phyloP scores from a whole-genome alignment of 64 coral and sea anemone genomes.

The Cladopsammia gracilis region DNA sequence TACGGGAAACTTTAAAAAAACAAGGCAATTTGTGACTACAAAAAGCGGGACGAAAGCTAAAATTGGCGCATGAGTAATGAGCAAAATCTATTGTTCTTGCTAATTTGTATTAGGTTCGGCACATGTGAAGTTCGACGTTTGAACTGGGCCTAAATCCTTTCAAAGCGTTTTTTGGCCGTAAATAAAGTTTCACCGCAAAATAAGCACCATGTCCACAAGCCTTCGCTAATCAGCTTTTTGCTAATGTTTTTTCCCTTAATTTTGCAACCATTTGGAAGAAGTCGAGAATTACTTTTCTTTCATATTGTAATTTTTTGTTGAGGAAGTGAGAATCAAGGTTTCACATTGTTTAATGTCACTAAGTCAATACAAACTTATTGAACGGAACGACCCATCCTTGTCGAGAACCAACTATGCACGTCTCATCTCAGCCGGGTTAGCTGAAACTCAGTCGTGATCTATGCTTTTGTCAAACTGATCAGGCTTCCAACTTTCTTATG shows the following conservation, averaged over 20 bases:
- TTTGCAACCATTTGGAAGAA: neutral
- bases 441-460: neutral
- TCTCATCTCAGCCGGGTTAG: neutral
- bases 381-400: neutral
- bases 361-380: constrained; percentile 33
- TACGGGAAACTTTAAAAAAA: too few species aligned
- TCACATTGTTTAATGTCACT: neutral
- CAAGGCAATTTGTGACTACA: too few species aligned
- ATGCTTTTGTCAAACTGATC: too few species aligned
- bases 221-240: neutral
- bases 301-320: constrained; percentile 22
- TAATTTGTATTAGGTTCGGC: too few species aligned
- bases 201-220: neutral
- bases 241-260: neutral
- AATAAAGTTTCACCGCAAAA: neutral
- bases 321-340: constrained; percentile 17
- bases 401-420: neutral
- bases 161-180: neutral
- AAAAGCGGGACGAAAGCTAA: too few species aligned
- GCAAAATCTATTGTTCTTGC: too few species aligned
- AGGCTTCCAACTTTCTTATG: too few species aligned
- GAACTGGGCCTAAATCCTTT: too few species aligned
- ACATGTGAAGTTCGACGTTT: too few species aligned
- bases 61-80: too few species aligned
- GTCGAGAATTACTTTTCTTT: constrained; percentile 3